Evolutionary conservation across 2,888 invertebrate genomes (phyloP).

Genomic region (Pelosia muscerda): DNA sequence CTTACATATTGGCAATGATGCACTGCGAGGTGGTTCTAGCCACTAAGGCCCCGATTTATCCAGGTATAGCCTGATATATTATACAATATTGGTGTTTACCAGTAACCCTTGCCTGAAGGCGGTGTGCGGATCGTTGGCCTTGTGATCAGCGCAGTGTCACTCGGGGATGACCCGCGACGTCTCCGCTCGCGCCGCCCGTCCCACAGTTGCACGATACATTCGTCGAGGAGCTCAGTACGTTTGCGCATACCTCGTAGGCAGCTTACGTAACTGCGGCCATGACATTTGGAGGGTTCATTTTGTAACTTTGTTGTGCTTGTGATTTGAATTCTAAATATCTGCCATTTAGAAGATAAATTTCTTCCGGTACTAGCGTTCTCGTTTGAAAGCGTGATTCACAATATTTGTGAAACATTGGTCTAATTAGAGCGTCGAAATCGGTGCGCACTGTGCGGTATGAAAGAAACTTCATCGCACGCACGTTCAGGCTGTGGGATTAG

Average conservation of each 20-base stretch:
- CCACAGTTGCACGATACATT: background rate
- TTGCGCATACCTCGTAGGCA: constrained; percentile 5
- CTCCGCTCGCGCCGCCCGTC: constrained; percentile 44
- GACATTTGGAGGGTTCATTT: constrained; percentile 8
- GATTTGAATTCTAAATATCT: background rate
- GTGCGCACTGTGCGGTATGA: too few relatives aligned
- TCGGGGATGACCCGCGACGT: constrained; percentile 53
- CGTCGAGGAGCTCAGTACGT: constrained; percentile 11
- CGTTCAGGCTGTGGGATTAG: too few relatives aligned
- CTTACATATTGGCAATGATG: too few relatives aligned
- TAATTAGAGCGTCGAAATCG: too few relatives aligned
- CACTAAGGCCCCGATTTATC: too few relatives aligned
- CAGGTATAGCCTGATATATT: too few relatives aligned
- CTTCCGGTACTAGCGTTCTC: background rate
- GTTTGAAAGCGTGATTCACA: background rate
- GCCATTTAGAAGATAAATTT: background rate
- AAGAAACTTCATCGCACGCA: too few relatives aligned
- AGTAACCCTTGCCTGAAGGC: background rate
- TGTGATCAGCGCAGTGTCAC: constrained; percentile 49
- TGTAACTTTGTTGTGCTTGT: background rate
- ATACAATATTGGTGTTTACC: too few relatives aligned
- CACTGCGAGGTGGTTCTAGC: too few relatives aligned
- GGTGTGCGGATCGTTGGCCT: constrained; percentile 27
- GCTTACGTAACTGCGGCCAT: constrained; percentile 12
- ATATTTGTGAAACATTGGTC: too few relatives aligned